Base-by-base conservation (phyloP, 2,888 invertebrate genomes). In the Tyria jacobaeae region DNA sequence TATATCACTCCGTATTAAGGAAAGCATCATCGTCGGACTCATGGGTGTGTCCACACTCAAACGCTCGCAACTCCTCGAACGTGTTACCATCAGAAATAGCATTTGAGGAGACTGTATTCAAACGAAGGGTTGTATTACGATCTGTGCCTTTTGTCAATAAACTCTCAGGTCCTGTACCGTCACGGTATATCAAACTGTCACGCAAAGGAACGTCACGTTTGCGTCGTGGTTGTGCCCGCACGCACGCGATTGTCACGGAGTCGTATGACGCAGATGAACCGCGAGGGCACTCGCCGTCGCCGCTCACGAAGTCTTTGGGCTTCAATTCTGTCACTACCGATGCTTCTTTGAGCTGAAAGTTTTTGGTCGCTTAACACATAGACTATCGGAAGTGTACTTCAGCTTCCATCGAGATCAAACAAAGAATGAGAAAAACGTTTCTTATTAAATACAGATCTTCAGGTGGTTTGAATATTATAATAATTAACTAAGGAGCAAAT, bases 221-320 rank as follows among this genome's bases (percentile, higher is more conserved):
- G 47, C 82, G 77, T 0, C 85, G 80, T 59, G 83, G 86, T 73
- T 84, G 88, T 47, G 75, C 78, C 47, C 85, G 81, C 54, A 84
- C 82, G 75, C 88, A 84, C 60, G 83, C 76, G 51, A 81, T 71
- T 25, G 81, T 71, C 71, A 80, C 78, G 15, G 82, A 77, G 34
- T 81, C 84, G 75, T 74, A 79, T n/a, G 85, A 72, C 49, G 57
- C 60, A 12, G 63, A 27, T 62, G 61, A n/a, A 35, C 39, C 50
- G 51, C 62, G 70, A 34, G 48, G 68, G 10, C 65, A 68, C 35
- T 71, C 73, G 21, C 78, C 71, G 64, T 80, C 75, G 51, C 76
- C 78, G 66, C 80, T 76, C 57, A 73, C 71, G 35, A 64, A 73
- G 59, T 82, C 80, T 7, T 76, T 66, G 4, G 59, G 57, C 62